Base-by-base conservation (phyloP, 2,797 vertebrate species). In the Antrozous pallidus region DNA sequence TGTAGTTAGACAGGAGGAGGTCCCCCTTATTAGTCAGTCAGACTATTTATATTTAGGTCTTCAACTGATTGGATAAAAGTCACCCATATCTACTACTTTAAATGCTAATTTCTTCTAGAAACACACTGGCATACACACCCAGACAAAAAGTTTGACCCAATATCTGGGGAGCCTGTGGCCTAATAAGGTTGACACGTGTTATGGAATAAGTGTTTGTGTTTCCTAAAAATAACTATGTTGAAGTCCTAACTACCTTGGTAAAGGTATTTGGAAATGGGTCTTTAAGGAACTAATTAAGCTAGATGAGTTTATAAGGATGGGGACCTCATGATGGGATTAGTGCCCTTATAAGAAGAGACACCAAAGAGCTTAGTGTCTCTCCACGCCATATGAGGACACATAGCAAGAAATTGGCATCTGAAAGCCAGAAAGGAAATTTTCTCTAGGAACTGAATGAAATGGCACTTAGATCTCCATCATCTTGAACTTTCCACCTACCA, bases 311-410 rank as follows among this genome's bases (percentile, higher is more conserved):
- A 73, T 18, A 5, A 61, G 12, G 9, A 1, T 69, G 42, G 12
- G 20, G 12, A 40, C 3, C 17, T 75, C 38, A 22, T 13, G 14
- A 33, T 87, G 33, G 0, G 22, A 22, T 69, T 24, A 58, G 3
- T 33, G n/a, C 4, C 33, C 22, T 74, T 56, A 33, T 40, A 54
- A 40, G 17, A 81, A 61, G 28, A 82, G 3, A 61, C 3, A 42
- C 2, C 82, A 45, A 38, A 79, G 40, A 75, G 3, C n/a, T 91
- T 31, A 13, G 7, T 40, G 6, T 65, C 56, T 38, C 8, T 67
- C 2, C 1, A 28, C n/a, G n/a, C 16, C 16, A 10, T 5, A 33
- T 22, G 9, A 58, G 33, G n/a, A 10, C 1, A 8, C 1, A 67
- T 2, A 33, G 56, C 22, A 58, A 81, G 13, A 40, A 80, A 22